These are phyloP conservation scores for Cryptophagus acutangulus DNA, from an alignment of 2,888 invertebrate species.

Conservation along the genomic window DNA sequence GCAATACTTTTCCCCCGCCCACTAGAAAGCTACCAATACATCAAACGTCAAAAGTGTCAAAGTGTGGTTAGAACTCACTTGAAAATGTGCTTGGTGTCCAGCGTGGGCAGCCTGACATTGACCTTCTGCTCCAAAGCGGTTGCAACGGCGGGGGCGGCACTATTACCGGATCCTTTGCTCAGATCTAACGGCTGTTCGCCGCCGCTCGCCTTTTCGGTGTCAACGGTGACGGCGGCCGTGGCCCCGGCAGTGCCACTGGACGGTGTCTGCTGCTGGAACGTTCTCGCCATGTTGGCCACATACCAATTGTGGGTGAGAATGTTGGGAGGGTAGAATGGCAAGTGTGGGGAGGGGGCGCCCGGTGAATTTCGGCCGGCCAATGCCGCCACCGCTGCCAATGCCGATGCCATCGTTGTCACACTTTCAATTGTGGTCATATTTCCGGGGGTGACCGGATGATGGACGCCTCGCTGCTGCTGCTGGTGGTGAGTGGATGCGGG, in stretches of 20 bases:
- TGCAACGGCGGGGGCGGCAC: slow-evolving; percentile 10
- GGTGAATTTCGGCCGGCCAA: slow-evolving; percentile 52
- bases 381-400: slow-evolving; percentile 60
- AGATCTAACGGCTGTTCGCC: slow-evolving; percentile 80
- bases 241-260: slow-evolving; percentile 17
- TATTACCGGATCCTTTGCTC: slow-evolving; percentile 61
- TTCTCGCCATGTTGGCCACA: slow-evolving; percentile 51
- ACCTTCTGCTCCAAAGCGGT: slow-evolving; percentile 31
- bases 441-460: slow-evolving; percentile 33
- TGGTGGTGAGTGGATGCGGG: slow-evolving; percentile 36
- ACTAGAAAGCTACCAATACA: too few species aligned
- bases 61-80: slow-evolving; percentile 64
- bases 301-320: slow-evolving; percentile 43
- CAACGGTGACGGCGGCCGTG: slow-evolving; percentile 18
- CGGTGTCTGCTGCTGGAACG: slow-evolving; percentile 43
- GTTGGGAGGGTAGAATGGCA: slow-evolving; percentile 42
- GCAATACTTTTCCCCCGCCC: too few species aligned
- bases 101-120: slow-evolving; percentile 43
- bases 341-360: slow-evolving; percentile 38
- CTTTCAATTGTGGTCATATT: slow-evolving; percentile 57
- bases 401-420: slow-evolving; percentile 64
- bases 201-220: slow-evolving; percentile 13
- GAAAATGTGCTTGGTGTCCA: slow-evolving; percentile 61
- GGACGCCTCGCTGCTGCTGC: slow-evolving; percentile 16
- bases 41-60: too few species aligned